phyloP scores from a whole-genome alignment of 2,888 invertebrate genomes.

The Coremacera marginata region DNA sequence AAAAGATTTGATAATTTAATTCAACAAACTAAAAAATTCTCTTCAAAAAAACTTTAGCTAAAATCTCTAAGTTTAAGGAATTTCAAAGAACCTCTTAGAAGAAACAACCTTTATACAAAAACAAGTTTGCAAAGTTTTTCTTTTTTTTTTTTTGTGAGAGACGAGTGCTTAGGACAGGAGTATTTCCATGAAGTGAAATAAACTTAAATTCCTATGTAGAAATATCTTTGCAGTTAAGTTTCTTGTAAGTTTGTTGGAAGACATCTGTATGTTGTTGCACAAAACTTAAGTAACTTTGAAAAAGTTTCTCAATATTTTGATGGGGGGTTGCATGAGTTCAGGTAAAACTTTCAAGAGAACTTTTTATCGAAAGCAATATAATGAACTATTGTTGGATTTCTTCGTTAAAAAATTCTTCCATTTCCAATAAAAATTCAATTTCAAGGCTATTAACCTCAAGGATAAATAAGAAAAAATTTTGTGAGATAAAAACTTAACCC shows the following conservation, averaged over 20 bases:
- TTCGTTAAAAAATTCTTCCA: neutral
- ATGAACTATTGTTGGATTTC: slow-evolving; percentile 30
- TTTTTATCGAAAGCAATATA: slow-evolving; percentile 19
- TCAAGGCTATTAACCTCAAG: no score
- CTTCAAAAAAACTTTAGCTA: no score
- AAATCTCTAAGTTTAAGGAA: no score
- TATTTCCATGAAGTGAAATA: neutral
- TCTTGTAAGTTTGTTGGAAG: neutral
- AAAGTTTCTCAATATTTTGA: neutral
- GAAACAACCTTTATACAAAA: no score
- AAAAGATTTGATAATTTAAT: no score
- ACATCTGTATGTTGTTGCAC: neutral
- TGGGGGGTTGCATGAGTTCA: neutral
- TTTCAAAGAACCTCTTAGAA: no score
- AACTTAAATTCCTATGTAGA: neutral
- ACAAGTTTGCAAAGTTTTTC: neutral
- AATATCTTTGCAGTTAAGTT: neutral
- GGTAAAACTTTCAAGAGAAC: neutral
- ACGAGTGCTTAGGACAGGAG: neutral
- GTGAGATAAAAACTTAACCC: no score
- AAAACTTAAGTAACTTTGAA: neutral
- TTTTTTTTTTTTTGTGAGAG: neutral
- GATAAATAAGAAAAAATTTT: no score
- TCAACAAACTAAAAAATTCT: no score
- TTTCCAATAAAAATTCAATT: no score